Base-by-base conservation (phyloP, 2,113 vertebrate genomes). In the Leiothrix lutea region DNA sequence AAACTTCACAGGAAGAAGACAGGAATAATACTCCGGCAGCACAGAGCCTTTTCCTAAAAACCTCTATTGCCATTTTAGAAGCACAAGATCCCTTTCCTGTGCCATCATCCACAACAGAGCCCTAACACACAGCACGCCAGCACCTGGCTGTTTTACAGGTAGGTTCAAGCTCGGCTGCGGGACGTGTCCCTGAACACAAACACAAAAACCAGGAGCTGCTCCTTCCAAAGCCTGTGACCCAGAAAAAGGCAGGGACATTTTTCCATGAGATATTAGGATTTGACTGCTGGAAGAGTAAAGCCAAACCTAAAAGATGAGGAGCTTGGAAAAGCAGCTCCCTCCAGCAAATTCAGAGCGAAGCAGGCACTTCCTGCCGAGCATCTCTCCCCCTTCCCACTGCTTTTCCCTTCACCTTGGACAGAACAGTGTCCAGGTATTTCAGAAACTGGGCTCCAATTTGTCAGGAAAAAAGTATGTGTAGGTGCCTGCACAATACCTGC, bases 321-420 rank as follows among this genome's bases (percentile, higher is more conserved):
- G 25, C 15, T 1, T 9, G 31, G 47, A 73, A 69, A 66, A 61
- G 65, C 40, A 79, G 33, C 44, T 38, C 90, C 25, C 50, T 80
- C 19, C 22, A 50, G 56, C 21, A 33, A 77, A 70, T 2, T 31
- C 0, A 1, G 56, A 67, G 35, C 0, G 0, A 77, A 31, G 62
- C 45, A 33, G 60, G 14, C 3, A 0, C 33, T 53, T 8, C 48
- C 38, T 56, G n/a, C 26, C 0, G 0, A 90, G 72, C 86, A 69
- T 62, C 48, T 29, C 29, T 70, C 6, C 40, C 81, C 48, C 21
- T 45, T 61, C 44, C 69, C 61, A 35, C 6, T 47, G 66, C 38
- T 89, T 5, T 18, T 73, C 53, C 28, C 51, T 73, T 61, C 0
- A 0, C 25, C 65, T 70, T 3, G 38, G 70, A 24, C 50, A 77